Conservation (phyloP, 2,113 vertebrate genomes). For the Podarcis raffonei region DNA sequence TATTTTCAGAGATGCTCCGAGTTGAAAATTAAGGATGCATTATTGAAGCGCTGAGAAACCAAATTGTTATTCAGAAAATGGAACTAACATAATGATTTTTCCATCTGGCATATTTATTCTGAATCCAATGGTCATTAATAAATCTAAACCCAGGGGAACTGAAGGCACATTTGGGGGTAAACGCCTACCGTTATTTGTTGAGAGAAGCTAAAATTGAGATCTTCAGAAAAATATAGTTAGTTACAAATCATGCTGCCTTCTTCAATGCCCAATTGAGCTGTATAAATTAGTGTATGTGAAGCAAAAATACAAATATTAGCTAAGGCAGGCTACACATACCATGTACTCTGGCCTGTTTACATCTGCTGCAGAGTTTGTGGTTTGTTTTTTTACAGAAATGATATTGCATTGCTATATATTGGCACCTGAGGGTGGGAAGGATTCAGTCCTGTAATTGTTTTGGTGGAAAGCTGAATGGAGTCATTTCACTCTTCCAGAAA, state of each 20-base stretch:
- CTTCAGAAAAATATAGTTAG: constrained; percentile 9
- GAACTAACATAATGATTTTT: constrained; percentile 70
- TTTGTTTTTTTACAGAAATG: background rate
- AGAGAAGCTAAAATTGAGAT: constrained; percentile 33
- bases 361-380: background rate
- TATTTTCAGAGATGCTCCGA: constrained; percentile 43
- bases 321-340: background rate
- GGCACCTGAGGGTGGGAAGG: background rate
- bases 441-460: background rate
- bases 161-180: constrained; percentile 44
- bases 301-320: background rate
- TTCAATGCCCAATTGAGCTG: background rate
- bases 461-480: background rate
- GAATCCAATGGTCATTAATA: constrained; percentile 60
- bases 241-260: background rate
- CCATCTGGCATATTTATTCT: constrained; percentile 70
- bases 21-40: constrained; percentile 68
- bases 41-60: constrained; percentile 65
- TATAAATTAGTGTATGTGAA: background rate
- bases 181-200: constrained; percentile 54
- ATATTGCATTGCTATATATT: no score
- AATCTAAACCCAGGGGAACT: constrained; percentile 55
- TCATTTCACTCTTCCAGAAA: background rate
- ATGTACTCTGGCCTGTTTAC: background rate
- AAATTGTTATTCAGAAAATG: constrained; percentile 70